These are phyloP conservation scores for Rhamnusium bicolor DNA, from an alignment of 2,888 invertebrate species.

Conservation along the genomic window DNA sequence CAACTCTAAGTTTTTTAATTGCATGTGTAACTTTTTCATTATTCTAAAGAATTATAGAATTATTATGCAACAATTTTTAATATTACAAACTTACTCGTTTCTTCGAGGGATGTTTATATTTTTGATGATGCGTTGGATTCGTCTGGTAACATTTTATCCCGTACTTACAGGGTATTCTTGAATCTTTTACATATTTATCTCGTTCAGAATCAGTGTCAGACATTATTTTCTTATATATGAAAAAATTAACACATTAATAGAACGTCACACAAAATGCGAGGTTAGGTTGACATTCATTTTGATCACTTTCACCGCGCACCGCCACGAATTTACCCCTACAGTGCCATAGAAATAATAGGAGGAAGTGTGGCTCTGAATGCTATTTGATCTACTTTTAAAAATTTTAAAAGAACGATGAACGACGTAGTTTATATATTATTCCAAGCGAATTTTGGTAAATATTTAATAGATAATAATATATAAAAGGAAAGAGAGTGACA, in stretches of 20 bases:
- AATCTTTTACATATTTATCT: conserved; percentile 60
- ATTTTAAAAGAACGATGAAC: too few relatives aligned
- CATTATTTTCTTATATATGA: neutral
- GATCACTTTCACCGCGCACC: too few relatives aligned
- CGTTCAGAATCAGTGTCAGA: conserved; percentile 13
- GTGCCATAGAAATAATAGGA: too few relatives aligned
- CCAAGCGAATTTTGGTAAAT: too few relatives aligned
- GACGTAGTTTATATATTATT: too few relatives aligned
- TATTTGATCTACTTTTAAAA: too few relatives aligned
- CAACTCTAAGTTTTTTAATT: conserved; percentile 40
- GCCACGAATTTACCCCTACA: too few relatives aligned
- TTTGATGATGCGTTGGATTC: conserved; percentile 81
- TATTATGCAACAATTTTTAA: neutral
- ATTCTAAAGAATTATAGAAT: conserved; percentile 28
- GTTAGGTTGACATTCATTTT: neutral
- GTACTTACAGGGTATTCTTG: conserved; percentile 81
- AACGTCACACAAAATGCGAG: neutral
- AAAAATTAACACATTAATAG: neutral
- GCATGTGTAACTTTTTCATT: conserved; percentile 28
- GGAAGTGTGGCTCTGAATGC: too few relatives aligned
- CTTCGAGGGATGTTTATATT: conserved; percentile 83
- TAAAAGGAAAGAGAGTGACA: too few relatives aligned
- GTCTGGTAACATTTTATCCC: conserved; percentile 87
- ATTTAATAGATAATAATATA: too few relatives aligned
- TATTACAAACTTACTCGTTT: conserved; percentile 55